Base-by-base conservation (phyloP, 23 tunicate genomes). In the Phallusia fumigata region DNA sequence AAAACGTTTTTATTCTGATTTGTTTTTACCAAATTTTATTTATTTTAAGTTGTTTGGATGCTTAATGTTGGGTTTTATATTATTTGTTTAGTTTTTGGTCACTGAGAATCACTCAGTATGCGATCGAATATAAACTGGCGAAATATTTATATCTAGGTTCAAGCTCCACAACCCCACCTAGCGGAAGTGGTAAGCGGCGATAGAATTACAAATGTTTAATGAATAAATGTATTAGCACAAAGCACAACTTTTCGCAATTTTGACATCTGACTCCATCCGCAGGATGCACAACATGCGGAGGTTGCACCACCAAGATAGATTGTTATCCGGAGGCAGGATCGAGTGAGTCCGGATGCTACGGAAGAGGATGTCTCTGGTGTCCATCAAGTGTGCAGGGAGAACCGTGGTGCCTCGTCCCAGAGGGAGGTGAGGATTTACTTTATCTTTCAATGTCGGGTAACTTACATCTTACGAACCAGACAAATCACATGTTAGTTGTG, bases 281-380 rank as follows among this genome's bases (percentile, higher is more conserved):
- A 58, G 32, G 52, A 1, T 50, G 90, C 1, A 36, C 88, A 33
- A 78, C 90, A 12, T 94, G 98, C 88, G 32, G 83, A 18, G 18
- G 89, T 0, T 94, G 98, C 76, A 30, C 74, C 35, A 86, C 47
- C 82, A 94, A 94, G 52, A 75, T 82, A 15, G 97, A 97, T 53
- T 97, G 99, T 77, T 92, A 76, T 36, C 97, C 99, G 44, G 97
- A 97, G 47, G 77, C 97, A 35, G 99, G 99, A n/a, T 90, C 99
- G 19, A 80, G 88, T 34, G 95, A 97, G 52, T n/a, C 40, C n/a
- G 97, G 93, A 22, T 97, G 99, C 52, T 81, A 84, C 75, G 81
- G 77, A 21, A 65, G 99, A 34, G 97, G 99, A 47, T 97, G 99
- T 77, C 69, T 92, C 10, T 97, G 99, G 99, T 88, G 91, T 76